These are phyloP conservation scores for Polypedilum pembai DNA, from an alignment of 1,140 invertebrate genomes.

Conservation along the genomic window DNA sequence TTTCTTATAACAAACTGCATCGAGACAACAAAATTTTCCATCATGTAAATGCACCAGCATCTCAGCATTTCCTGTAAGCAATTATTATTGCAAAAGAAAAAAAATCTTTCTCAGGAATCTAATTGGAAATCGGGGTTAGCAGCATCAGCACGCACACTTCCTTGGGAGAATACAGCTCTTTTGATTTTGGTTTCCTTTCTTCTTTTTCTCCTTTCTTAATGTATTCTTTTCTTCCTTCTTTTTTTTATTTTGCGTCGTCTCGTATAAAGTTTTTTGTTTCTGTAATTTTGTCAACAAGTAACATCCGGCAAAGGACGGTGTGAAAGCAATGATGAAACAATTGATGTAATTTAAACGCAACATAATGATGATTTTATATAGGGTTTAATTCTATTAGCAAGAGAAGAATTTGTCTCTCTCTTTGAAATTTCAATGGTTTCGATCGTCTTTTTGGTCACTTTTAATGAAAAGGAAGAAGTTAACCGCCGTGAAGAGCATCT, in stretches of 20 bases:
- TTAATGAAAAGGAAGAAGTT: slow-evolving; percentile 4
- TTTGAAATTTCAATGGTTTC: neutral
- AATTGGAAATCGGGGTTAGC: neutral
- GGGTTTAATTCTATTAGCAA: neutral
- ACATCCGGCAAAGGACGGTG: slow-evolving; percentile 21
- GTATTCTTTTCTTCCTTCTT: slow-evolving; percentile 8
- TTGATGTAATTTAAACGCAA: neutral
- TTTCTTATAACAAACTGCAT: too few relatives aligned
- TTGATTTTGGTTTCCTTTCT: slow-evolving; percentile 5
- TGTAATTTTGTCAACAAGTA: slow-evolving; percentile 24
- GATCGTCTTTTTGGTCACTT: neutral
- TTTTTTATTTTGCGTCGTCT: neutral
- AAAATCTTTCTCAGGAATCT: slow-evolving; percentile 23
- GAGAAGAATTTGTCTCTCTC: neutral
- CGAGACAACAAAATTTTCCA: too few relatives aligned
- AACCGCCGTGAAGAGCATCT: slow-evolving; percentile 20
- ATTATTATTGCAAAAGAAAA: neutral
- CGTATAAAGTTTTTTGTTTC: neutral
- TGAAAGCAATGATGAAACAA: slow-evolving; percentile 20
- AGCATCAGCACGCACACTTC: slow-evolving; percentile 15
- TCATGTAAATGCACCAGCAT: slow-evolving; percentile 15
- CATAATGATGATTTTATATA: neutral
- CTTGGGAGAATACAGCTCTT: neutral
- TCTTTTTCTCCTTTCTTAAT: neutral
- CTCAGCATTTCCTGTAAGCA: neutral